Percentiles rank a stretch among this genome's conserved stretches.
These are phyloP conservation scores for Lanius collurio DNA, from an alignment of 2,113 vertebrate genomes.

Conservation along the genomic window DNA sequence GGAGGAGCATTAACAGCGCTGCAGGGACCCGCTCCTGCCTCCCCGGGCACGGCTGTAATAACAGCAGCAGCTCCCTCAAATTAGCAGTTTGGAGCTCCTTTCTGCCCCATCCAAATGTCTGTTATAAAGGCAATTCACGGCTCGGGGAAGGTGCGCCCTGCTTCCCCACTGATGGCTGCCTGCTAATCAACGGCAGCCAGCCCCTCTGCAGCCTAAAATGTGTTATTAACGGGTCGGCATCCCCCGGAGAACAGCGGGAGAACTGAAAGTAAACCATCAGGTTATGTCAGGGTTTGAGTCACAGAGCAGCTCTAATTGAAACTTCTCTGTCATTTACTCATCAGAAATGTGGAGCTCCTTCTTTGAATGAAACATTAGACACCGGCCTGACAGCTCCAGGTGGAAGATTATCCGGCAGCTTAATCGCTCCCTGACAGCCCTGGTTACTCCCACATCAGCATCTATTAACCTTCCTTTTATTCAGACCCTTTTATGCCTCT, in stretches of 20 bases:
- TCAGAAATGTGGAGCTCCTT: conserved; percentile 44
- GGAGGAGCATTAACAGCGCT: rapidly evolving
- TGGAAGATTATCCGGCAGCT: conserved; percentile 54
- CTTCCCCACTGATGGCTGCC: background rate
- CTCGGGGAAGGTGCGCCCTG: background rate
- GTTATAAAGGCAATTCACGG: background rate
- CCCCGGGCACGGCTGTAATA: background rate
- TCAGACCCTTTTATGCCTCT: background rate
- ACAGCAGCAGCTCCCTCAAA: background rate
- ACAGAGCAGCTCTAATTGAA: conserved; percentile 64
- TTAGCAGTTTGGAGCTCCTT: background rate
- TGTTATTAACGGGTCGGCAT: conserved; percentile 26
- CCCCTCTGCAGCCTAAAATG: background rate
- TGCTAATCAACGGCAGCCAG: background rate
- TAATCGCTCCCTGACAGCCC: conserved; percentile 62
- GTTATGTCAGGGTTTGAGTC: conserved; percentile 34
- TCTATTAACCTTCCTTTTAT: conserved; percentile 41
- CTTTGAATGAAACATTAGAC: conserved; percentile 65
- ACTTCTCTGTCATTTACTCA: conserved; percentile 68
- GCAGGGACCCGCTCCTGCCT: background rate
- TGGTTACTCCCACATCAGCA: conserved; percentile 29
- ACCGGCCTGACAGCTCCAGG: conserved; percentile 59
- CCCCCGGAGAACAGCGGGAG: conserved; percentile 21
- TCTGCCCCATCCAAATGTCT: background rate
- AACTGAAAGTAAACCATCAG: conserved; percentile 7